Percentiles rank a stretch among this genome's conserved stretches.
These are phyloP conservation scores for Flabesymbios commensalis DNA, from an alignment of 2,888 invertebrate genomes.

Conservation along the genomic window DNA sequence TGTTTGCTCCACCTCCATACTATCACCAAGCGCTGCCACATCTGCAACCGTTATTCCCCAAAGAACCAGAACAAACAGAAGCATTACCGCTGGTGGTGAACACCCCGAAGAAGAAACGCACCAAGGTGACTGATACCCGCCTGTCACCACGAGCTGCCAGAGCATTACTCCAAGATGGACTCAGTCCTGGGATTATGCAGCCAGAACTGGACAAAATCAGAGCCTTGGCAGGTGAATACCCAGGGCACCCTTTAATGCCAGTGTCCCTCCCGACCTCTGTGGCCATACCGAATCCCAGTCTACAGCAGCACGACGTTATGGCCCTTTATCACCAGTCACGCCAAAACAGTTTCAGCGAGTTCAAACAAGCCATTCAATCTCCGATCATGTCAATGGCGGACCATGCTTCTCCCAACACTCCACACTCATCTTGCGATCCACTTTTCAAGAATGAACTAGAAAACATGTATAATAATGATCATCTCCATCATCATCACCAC, in stretches of 20 bases:
- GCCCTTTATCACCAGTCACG: no score
- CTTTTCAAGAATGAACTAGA: no score
- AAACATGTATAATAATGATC: no score
- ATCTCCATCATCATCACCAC: no score
- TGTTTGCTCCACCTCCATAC: constrained; percentile 69
- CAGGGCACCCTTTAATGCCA: constrained; percentile 17
- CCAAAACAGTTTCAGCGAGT: no score
- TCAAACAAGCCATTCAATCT: no score
- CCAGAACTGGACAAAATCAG: no score
- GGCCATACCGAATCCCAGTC: constrained; percentile 93
- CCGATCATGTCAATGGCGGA: no score
- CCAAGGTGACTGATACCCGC: constrained; percentile 78
- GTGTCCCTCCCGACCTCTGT: constrained; percentile 87
- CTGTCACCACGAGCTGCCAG: constrained; percentile 56
- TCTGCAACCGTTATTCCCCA: constrained; percentile 30
- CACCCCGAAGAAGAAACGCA: constrained; percentile 89
- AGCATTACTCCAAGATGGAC: constrained; percentile 58
- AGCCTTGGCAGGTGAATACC: not conserved
- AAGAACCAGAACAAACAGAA: constrained; percentile 66
- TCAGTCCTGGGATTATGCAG: constrained; percentile 45
- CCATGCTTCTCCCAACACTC: no score
- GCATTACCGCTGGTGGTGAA: constrained; percentile 88
- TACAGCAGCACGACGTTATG: constrained; percentile 67
- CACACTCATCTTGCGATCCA: no score
- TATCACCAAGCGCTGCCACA: constrained; percentile 71